Evolutionary conservation across 2,888 invertebrate species (phyloP).

Genomic region (Ochropacha duplaris): DNA sequence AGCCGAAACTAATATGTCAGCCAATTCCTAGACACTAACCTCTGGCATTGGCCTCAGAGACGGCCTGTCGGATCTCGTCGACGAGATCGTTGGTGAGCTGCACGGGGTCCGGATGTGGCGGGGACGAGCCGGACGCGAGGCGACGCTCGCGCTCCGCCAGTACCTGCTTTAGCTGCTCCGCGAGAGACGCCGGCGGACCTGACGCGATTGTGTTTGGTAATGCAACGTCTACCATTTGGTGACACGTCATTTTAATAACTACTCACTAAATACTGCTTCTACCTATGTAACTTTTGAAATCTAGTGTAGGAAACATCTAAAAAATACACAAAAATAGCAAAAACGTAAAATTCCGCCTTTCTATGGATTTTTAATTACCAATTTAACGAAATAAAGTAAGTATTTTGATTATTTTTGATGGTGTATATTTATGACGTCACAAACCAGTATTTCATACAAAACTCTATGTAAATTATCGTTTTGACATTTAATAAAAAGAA

Average conservation of each 20-base stretch:
- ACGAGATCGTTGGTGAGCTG: slow-evolving; percentile 91
- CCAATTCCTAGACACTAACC: slow-evolving; percentile 72
- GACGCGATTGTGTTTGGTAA: slow-evolving; percentile 22
- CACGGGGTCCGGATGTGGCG: slow-evolving; percentile 83
- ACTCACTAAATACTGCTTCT: too few species aligned
- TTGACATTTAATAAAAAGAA: too few species aligned
- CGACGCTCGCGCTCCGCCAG: slow-evolving; percentile 92
- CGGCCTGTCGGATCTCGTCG: slow-evolving; percentile 94
- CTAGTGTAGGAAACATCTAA: too few species aligned
- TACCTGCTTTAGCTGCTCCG: slow-evolving; percentile 94
- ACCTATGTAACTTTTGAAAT: too few species aligned
- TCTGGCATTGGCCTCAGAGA: slow-evolving; percentile 94
- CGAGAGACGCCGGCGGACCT: slow-evolving; percentile 90
- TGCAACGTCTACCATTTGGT: not conserved
- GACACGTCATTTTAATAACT: not conserved
- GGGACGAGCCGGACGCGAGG: slow-evolving; percentile 69
- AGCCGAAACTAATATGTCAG: not conserved
- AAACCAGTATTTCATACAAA: too few species aligned
- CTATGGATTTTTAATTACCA: too few species aligned
- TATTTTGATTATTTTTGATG: too few species aligned
- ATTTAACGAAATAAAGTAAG: too few species aligned
- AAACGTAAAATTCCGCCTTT: too few species aligned
- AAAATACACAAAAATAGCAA: too few species aligned
- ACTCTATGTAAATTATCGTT: too few species aligned
- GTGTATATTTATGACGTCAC: too few species aligned